Conservation (phyloP, 2,113 vertebrate genomes). For the Bambusicola thoracicus region DNA sequence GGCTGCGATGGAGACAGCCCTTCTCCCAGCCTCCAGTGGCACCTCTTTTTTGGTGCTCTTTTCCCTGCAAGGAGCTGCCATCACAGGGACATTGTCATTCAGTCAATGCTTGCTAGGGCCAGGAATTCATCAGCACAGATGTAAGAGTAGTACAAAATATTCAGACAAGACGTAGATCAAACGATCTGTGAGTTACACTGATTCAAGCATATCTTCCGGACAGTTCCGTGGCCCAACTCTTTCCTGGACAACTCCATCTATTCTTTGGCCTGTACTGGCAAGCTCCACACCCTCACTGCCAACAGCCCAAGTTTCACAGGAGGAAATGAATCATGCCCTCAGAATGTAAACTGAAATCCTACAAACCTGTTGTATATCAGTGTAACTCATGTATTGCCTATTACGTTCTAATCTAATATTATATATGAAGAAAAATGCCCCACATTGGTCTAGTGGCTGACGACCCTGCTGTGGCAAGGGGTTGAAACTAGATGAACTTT, state of each 20-base stretch:
- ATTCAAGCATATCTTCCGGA: neutral
- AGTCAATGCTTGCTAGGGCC: neutral
- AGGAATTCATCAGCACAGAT: neutral
- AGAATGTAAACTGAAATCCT: constrained; percentile 46
- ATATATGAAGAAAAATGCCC: neutral
- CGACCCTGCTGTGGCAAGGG: too few species aligned
- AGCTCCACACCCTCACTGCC: constrained; percentile 3
- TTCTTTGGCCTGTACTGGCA: neutral
- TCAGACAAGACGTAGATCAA: neutral
- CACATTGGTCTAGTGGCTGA: too few species aligned
- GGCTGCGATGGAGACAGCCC: neutral
- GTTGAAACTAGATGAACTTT: too few species aligned
- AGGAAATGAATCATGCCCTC: constrained; percentile 52
- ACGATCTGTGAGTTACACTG: neutral
- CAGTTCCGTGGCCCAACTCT: neutral
- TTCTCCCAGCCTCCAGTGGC: neutral
- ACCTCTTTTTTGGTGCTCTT: neutral
- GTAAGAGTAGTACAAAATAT: neutral
- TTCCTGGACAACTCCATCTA: constrained; percentile 15
- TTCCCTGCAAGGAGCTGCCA: neutral
- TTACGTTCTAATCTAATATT: neutral
- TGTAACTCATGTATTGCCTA: neutral
- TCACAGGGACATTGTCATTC: neutral
- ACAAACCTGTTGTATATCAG: neutral
- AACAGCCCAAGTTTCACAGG: neutral